Evolutionary conservation across 2,888 invertebrate species (phyloP).

Genomic region (Cephus pulcher): DNA sequence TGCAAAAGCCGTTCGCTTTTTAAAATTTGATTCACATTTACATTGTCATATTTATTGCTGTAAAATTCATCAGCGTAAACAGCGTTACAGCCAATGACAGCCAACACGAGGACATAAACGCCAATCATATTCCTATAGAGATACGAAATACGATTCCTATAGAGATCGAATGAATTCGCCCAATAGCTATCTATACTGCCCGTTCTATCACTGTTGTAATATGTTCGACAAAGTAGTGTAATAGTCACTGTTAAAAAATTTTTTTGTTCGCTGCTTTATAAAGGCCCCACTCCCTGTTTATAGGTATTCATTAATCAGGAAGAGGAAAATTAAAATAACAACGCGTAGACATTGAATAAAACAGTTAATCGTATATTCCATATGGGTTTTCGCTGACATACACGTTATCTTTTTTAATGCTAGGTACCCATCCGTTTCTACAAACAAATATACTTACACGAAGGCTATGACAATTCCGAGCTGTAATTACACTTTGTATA

Average conservation of each 20-base stretch:
- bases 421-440: background rate
- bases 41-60: constrained; percentile 23
- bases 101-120: background rate
- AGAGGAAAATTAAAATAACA: background rate
- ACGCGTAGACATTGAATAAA: background rate
- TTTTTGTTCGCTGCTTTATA: background rate
- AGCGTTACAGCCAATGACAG: background rate
- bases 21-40: constrained; percentile 30
- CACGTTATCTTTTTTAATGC: background rate
- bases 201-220: background rate
- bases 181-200: background rate
- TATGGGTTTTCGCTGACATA: background rate
- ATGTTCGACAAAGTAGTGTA: background rate
- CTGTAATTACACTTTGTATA: background rate
- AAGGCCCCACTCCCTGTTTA: background rate
- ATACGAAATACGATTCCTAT: background rate
- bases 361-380: background rate
- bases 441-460: background rate
- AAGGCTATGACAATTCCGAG: background rate
- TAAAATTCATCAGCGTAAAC: constrained; percentile 23
- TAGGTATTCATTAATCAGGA: background rate
- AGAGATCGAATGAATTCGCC: background rate
- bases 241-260: background rate
- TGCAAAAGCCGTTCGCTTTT: constrained; percentile 28
- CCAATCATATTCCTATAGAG: background rate